Evolutionary conservation across 2,888 invertebrate genomes (phyloP).

Genomic region (Drosophila affinis): DNA sequence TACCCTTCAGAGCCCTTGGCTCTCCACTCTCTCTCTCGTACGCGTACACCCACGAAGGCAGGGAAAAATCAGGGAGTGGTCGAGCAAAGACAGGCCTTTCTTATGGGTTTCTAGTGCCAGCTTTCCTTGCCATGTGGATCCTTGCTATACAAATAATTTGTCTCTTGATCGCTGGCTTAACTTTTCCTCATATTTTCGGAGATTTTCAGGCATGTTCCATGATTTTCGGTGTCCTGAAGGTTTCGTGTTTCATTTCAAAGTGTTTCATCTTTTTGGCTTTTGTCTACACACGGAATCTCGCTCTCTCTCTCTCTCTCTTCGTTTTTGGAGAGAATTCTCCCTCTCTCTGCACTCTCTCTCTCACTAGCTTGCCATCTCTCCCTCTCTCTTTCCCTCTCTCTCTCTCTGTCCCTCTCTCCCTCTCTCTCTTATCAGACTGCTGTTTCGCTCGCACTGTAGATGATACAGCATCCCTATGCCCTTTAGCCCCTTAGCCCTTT

Average conservation of each 20-base stretch:
- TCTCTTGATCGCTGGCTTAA: too few species aligned
- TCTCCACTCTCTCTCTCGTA: neutral
- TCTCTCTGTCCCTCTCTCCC: conserved; percentile 6
- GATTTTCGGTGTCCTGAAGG: conserved; percentile 10
- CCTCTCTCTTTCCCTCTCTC: conserved; percentile 8
- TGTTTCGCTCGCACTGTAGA: conserved; percentile 45
- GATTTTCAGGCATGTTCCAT: neutral
- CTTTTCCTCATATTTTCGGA: neutral
- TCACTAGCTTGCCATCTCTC: neutral
- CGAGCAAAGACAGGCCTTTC: conserved; percentile 6
- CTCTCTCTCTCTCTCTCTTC: conserved; percentile 8
- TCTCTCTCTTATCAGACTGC: conserved; percentile 7
- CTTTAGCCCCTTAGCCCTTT: conserved; percentile 70
- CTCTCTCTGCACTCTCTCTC: neutral
- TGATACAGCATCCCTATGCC: conserved; percentile 64
- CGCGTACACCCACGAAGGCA: conserved; percentile 25
- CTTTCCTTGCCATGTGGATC: neutral
- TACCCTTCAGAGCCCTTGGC: neutral
- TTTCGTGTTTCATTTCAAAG: conserved; percentile 6
- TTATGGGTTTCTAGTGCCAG: neutral
- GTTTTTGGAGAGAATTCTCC: too few species aligned
- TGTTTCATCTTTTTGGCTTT: conserved; percentile 5
- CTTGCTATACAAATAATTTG: neutral
- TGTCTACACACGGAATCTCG: neutral
- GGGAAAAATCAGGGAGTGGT: conserved; percentile 43